Evolutionary conservation across 2,888 invertebrate species (phyloP).

Genomic region (Agrotis segetum): DNA sequence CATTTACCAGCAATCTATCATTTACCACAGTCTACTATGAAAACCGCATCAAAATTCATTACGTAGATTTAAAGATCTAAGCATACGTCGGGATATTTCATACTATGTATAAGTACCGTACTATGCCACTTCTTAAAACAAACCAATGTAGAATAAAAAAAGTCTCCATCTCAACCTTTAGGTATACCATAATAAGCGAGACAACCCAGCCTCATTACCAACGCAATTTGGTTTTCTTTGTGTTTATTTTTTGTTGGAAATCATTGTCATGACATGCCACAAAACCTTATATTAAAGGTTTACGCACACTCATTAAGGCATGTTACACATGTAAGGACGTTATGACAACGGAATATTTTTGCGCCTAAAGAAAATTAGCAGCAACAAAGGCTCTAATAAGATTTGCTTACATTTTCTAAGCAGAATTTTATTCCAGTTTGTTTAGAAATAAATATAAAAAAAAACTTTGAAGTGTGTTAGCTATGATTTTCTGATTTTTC

Average conservation of each 20-base stretch:
- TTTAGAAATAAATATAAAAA: neutral
- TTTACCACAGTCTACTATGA: too few species aligned
- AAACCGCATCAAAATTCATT: too few species aligned
- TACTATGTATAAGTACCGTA: too few species aligned
- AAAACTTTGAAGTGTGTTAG: too few species aligned
- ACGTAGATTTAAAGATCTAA: too few species aligned
- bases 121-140: too few species aligned
- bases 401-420: neutral
- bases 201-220: conserved; percentile 1
- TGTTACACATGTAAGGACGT: conserved; percentile 13
- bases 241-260: conserved; percentile 23
- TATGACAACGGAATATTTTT: neutral
- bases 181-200: neutral
- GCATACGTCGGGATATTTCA: too few species aligned
- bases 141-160: too few species aligned
- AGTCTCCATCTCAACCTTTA: neutral
- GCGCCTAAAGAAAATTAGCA: conserved; percentile 15
- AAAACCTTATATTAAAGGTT: conserved; percentile 37
- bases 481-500: too few species aligned
- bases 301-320: conserved; percentile 21
- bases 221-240: neutral
- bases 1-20: too few species aligned
- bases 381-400: conserved; percentile 7
- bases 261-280: conserved; percentile 22
- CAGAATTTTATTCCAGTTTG: neutral